Evolutionary conservation across 53 echinoderm and acorn worm genomes (phyloP), one percentile per base, ranked within the genome.

Genomic region (Paelopatides confundens): DNA sequence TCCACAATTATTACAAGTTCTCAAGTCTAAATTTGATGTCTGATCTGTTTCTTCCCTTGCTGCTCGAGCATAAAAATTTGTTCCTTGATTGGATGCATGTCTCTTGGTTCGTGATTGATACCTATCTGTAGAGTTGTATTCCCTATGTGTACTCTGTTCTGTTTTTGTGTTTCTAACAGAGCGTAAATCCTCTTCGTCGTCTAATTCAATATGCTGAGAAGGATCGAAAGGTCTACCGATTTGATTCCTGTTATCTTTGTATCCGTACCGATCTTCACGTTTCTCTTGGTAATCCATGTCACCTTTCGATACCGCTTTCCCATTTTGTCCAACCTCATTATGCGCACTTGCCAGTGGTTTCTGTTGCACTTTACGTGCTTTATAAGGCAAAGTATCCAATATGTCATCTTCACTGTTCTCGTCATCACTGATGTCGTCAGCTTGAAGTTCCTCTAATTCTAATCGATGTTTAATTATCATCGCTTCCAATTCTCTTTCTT

Each of bases 381-480:
- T 34, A 14, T 31, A 11, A 31, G 68, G 65, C 65, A 24, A 15
- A 31, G 32, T 26, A n/a, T 26, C 32, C 14, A 30, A 18, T 17
- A 18, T 27, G 24, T 15, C 35, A 7, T 35, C 24, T 27, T 31
- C 68, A 67, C 46, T 46, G 0, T 79, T 28, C 23, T 51, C 79
- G 1, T 83, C 65, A 65, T 83, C 65, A 31, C 76, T 77, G 29
- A 78, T 74, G 18, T 76, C 89, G 35, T 68, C 90, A 18, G 67
- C 71, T 24, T 89, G 54, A 53, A 87, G 58, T 33, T 88, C 58
- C 30, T 67, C 66, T 40, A 94, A 82, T 33, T 96, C 94, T 18
- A 33, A 31, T 66, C 94, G 88, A 17, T 96, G 93, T 85, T 92
- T 89, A 35, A 85, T 66, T 79, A 96, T 94, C 85, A 93, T 67